phyloP scores from a whole-genome alignment of 2,888 invertebrate genomes.

The Protodeltote pygarga region DNA sequence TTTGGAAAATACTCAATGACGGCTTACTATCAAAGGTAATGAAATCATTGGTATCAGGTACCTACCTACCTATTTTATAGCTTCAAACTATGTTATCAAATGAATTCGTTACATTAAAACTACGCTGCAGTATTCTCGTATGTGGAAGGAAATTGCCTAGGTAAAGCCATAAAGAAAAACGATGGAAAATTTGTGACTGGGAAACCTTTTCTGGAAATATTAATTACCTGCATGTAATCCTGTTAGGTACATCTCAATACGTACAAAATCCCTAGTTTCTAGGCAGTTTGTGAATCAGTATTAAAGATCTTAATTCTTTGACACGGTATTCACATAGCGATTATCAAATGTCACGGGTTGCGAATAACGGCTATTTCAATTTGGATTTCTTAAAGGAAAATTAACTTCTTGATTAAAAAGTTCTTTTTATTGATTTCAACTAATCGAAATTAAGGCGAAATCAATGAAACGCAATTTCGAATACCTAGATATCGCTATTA shows the following conservation, averaged over 20 bases:
- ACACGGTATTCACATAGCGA: slow-evolving; percentile 48
- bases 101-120: no score
- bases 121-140: no score
- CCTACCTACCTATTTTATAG: no score
- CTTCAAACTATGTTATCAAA: no score
- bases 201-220: slow-evolving; percentile 4
- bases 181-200: neutral
- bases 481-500: slow-evolving; percentile 18
- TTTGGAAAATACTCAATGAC: no score
- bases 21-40: no score
- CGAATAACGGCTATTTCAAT: slow-evolving; percentile 45
- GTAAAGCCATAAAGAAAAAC: slow-evolving; percentile 17
- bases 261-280: slow-evolving; percentile 19
- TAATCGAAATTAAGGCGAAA: slow-evolving; percentile 45
- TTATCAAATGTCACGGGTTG: slow-evolving; percentile 51
- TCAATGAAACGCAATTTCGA: slow-evolving; percentile 17
- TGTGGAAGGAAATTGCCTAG: no score
- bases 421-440: slow-evolving; percentile 42
- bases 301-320: slow-evolving; percentile 45
- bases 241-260: slow-evolving; percentile 1
- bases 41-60: no score
- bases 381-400: slow-evolving; percentile 48
- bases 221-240: neutral
- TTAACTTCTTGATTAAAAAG: slow-evolving; percentile 51
- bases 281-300: slow-evolving; percentile 32